Evolutionary conservation across 2,888 invertebrate genomes (phyloP).

Genomic region (Eristalis tenax): DNA sequence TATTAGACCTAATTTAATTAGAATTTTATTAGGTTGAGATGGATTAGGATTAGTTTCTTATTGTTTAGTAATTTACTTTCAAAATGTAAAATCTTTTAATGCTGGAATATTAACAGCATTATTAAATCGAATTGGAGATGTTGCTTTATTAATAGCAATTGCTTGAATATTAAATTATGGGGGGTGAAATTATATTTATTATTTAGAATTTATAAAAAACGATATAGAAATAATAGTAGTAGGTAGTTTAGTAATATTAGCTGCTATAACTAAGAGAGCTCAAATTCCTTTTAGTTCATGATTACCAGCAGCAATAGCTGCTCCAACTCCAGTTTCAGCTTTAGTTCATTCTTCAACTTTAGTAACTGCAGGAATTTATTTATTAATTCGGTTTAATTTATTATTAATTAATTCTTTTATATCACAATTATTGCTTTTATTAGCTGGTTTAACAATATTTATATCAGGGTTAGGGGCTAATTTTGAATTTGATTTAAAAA

Average conservation of each 20-base stretch:
- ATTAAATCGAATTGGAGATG: constrained; percentile 89
- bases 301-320: constrained; percentile 88
- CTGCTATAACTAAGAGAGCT: constrained; percentile 89
- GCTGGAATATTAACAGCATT: constrained; percentile 88
- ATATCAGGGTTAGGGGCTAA: constrained; percentile 84
- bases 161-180: constrained; percentile 84
- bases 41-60: constrained; percentile 88
- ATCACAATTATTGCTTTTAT: constrained; percentile 82
- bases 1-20: constrained; percentile 87
- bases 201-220: constrained; percentile 82
- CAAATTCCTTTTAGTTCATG: constrained; percentile 91
- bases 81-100: constrained; percentile 86
- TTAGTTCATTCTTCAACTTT: constrained; percentile 90
- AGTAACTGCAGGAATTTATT: constrained; percentile 89
- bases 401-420: too few species aligned
- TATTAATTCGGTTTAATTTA: too few species aligned
- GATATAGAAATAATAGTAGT: constrained; percentile 81
- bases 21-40: constrained; percentile 88
- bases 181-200: constrained; percentile 83
- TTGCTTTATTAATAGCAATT: constrained; percentile 85
- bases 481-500: constrained; percentile 88
- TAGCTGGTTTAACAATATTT: constrained; percentile 84
- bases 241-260: constrained; percentile 82
- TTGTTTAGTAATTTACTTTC: constrained; percentile 83
- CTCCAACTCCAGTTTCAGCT: constrained; percentile 88